Base-by-base conservation (phyloP, 2,113 vertebrate genomes). In the Phyllostomus discolor region DNA sequence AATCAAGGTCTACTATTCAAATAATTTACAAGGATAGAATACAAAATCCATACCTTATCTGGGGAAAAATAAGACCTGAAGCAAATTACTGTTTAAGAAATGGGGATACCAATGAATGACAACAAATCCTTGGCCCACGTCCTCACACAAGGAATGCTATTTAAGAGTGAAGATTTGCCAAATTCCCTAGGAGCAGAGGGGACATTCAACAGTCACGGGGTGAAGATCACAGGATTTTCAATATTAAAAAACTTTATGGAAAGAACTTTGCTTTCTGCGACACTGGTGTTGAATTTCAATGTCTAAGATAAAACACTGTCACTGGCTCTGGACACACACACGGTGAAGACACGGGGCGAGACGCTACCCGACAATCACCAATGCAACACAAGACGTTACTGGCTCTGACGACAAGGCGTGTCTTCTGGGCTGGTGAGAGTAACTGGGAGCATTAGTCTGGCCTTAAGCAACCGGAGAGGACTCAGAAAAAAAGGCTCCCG, bases 1-100 rank as follows among this genome's bases (percentile, higher is more conserved):
- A 98, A 97, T 22, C 26, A 88, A 95, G 50, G 73, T 38, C 69
- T 48, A 85, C 41, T 84, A 72, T 86, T 97, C 89, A 96, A 67
- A 31, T 79, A 94, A 93, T 96, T 97, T 93, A 96, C 20, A 97
- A 97, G 80, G 52, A 7, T 17, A 75, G 83, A 50, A 48, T 95
- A 96, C 48, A 96, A 98, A 97, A 96, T 96, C 94, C 97, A 79
- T 89, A 97, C 70, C 73, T 97, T 96, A 96, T 95, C 84, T 95
- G 41, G 84, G 20, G 38, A 92, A 78, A 86, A 90, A 48, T 9
- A 97, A 92, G 93, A 98, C 97, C 91, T 98, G 97, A 73, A 96
- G 96, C 35, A 98, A 96, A 98, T 97, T 97, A 97, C 46, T 81
- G 46, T 92, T 88, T 94, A 28, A 98, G 95, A 97, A 86, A 50